Conservation (phyloP, 1,140 invertebrate genomes). For the Zaprionus africanus region DNA sequence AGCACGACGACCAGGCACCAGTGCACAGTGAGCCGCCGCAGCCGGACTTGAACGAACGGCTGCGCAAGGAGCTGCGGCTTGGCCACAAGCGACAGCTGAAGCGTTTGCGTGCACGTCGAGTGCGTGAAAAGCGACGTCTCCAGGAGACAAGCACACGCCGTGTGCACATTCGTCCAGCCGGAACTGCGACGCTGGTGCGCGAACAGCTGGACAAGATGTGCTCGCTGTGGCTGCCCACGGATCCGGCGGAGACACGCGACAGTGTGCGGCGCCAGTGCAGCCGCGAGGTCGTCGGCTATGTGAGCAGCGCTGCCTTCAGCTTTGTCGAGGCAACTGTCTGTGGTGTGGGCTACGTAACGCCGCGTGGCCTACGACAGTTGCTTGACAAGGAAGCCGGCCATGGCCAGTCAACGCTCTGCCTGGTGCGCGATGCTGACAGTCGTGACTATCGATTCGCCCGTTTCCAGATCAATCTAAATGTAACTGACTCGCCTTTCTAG, state of each 20-base stretch:
- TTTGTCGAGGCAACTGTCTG: conserved; percentile 87
- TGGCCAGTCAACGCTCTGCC: conserved; percentile 73
- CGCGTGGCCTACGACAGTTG: conserved; percentile 86
- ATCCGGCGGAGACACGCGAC: conserved; percentile 73
- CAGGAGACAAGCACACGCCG: conserved; percentile 78
- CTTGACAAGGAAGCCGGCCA: conserved; percentile 28
- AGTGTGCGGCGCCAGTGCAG: conserved; percentile 87
- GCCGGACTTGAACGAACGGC: conserved; percentile 86
- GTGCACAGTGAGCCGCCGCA: conserved; percentile 86
- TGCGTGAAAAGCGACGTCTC: conserved; percentile 84
- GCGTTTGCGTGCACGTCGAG: conserved; percentile 86
- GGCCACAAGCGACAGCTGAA: conserved; percentile 87
- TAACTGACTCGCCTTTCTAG: conserved; percentile 20
- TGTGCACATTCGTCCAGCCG: conserved; percentile 72
- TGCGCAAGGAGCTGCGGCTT: conserved; percentile 86
- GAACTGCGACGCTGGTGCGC: conserved; percentile 82
- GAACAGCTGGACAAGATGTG: conserved; percentile 88
- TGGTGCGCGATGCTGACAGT: conserved; percentile 85
- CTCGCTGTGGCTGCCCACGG: conserved; percentile 88
- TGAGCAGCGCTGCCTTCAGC: conserved; percentile 89
- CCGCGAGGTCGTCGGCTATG: conserved; percentile 90
- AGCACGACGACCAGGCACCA: conserved; percentile 83
- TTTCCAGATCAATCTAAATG: conserved; percentile 81
- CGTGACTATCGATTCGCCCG: conserved; percentile 85
- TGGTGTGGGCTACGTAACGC: conserved; percentile 89